Conservation (phyloP, 2,797 vertebrate species). For the Anas bahamensis region DNA sequence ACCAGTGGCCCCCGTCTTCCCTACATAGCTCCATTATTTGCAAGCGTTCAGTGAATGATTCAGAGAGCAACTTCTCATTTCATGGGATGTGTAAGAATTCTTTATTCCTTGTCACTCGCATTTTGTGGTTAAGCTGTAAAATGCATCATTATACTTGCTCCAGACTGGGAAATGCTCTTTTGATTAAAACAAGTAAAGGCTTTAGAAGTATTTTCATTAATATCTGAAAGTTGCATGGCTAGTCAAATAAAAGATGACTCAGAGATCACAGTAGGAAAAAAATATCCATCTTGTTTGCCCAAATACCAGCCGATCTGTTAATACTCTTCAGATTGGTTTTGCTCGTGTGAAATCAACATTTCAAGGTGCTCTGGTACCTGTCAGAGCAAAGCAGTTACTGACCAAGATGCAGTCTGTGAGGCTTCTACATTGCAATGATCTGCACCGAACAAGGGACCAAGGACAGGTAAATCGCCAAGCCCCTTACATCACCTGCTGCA, state of each 20-base stretch:
- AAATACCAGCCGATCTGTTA: not conserved
- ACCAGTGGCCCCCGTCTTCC: not conserved
- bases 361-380: not conserved
- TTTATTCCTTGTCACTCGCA: not conserved
- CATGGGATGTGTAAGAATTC: not conserved
- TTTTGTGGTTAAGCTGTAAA: not conserved
- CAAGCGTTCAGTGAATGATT: not conserved
- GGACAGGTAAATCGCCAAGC: slow-evolving; percentile 36
- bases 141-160: not conserved
- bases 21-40: not conserved
- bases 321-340: slow-evolving; percentile 45
- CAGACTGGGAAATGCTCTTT: not conserved
- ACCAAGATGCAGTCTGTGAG: not conserved
- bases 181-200: not conserved
- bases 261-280: not conserved
- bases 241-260: slow-evolving; percentile 20
- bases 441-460: not conserved
- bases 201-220: slow-evolving; percentile 5
- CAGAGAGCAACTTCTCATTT: not conserved
- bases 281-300: not conserved
- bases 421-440: not conserved
- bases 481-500: slow-evolving; percentile 41
- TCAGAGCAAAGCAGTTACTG: not conserved
- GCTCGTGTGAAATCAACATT: not conserved
- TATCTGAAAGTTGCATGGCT: not conserved